Conservation (phyloP, 2,113 vertebrate species). For the Polypterus senegalus region DNA sequence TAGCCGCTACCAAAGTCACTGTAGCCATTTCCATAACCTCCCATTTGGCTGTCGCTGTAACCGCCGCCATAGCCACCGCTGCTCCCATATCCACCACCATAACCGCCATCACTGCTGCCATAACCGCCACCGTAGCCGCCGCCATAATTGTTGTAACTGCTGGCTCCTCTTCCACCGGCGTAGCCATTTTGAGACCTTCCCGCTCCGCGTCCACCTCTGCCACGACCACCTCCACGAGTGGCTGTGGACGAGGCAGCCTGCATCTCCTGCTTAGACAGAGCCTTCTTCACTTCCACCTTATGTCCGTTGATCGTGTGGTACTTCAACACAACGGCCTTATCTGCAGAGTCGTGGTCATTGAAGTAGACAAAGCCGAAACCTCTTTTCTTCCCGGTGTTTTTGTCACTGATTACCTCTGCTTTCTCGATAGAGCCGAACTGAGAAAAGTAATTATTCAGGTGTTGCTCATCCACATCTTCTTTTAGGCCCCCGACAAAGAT, state of each 20-base stretch:
- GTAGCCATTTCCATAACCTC: conserved; percentile 73
- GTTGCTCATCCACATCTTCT: conserved; percentile 77
- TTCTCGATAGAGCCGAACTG: conserved; percentile 86
- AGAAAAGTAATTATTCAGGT: conserved; percentile 75
- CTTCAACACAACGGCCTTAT: conserved; percentile 86
- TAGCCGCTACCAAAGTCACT: conserved; percentile 76
- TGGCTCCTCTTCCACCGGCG: conserved; percentile 52
- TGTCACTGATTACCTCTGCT: conserved; percentile 89
- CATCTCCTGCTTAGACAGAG: conserved; percentile 80
- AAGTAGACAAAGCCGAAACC: conserved; percentile 97
- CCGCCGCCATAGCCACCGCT: conserved; percentile 58
- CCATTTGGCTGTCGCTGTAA: conserved; percentile 19
- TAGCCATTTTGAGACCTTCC: conserved; percentile 24
- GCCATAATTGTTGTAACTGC: conserved; percentile 60
- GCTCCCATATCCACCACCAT: conserved; percentile 33
- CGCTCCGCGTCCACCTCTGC: conserved; percentile 35
- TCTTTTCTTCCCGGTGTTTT: conserved; percentile 82
- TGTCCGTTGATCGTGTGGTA: conserved; percentile 82
- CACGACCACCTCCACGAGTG: conserved; percentile 47
- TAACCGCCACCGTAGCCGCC: conserved; percentile 29
- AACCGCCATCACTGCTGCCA: conserved; percentile 21
- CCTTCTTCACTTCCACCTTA: conserved; percentile 87
- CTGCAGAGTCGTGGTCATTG: conserved; percentile 80
- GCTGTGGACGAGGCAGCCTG: conserved; percentile 39
- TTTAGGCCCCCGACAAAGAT: conserved; percentile 90